A percentile compares a stretch with the other conserved stretches of the same genome.
phyloP scores from a whole-genome alignment of 2,797 vertebrate genomes.

The Tokudaia muenninki region DNA sequence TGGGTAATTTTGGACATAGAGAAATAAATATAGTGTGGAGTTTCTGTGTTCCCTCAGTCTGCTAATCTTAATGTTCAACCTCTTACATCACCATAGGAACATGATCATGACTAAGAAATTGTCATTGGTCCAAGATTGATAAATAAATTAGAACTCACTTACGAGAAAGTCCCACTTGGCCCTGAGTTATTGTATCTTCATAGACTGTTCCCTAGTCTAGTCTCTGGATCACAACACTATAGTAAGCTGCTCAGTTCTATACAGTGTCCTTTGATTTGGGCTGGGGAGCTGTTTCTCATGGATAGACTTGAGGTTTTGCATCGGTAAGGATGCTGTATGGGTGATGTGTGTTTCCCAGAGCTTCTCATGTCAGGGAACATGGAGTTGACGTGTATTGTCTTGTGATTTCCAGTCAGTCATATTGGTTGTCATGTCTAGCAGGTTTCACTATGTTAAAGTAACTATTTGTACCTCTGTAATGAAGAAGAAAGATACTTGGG shows the following conservation, averaged over 20 bases:
- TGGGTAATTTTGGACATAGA: not conserved
- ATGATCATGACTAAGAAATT: not conserved
- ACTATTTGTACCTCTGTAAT: not conserved
- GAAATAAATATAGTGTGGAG: not conserved
- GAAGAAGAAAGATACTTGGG: not conserved
- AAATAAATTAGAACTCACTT: not conserved
- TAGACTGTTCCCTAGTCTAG: not conserved
- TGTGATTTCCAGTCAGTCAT: not conserved
- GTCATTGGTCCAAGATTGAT: not conserved
- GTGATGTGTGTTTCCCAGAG: not conserved
- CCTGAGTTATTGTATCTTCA: not conserved
- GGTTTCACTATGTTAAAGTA: not conserved
- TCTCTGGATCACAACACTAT: not conserved
- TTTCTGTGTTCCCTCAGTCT: not conserved
- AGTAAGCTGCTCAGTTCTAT: not conserved
- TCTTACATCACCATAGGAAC: not conserved
- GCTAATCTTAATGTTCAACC: not conserved
- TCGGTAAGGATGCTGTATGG: not conserved
- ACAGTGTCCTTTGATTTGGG: no score
- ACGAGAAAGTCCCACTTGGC: not conserved
- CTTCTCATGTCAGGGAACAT: no score
- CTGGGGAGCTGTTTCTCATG: not conserved
- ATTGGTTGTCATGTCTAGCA: not conserved
- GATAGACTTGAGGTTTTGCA: not conserved
- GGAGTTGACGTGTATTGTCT: not conserved